phyloP scores from a whole-genome alignment of 2,888 invertebrate genomes.

The Dichetophora obliterata region DNA sequence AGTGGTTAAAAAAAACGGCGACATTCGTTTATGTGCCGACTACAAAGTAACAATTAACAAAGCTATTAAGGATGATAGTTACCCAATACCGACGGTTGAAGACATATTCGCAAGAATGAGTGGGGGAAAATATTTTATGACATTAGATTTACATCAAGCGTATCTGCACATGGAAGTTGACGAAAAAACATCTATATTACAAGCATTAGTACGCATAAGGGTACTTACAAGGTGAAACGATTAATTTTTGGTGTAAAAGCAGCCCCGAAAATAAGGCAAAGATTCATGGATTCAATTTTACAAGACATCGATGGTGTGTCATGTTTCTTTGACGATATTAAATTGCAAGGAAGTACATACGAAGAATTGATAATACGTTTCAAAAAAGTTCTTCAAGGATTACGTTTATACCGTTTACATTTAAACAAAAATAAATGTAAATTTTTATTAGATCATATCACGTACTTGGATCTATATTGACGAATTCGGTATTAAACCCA shows the following conservation, averaged over 20 bases:
- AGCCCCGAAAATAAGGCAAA: constrained; percentile 43
- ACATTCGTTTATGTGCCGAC: constrained; percentile 18
- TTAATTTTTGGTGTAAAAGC: constrained; percentile 40
- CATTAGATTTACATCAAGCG: constrained; percentile 28
- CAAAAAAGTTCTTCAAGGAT: neutral
- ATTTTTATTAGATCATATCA: constrained; percentile 29
- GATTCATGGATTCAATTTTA: constrained; percentile 29
- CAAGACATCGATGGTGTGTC: neutral
- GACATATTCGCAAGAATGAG: constrained; percentile 13
- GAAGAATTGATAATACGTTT: constrained; percentile 22
- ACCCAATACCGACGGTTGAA: constrained; percentile 22
- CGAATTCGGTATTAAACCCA: constrained; percentile 35
- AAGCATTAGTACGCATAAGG: constrained; percentile 30
- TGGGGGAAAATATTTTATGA: constrained; percentile 10
- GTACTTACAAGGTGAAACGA: constrained; percentile 33
- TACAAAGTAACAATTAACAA: constrained; percentile 24
- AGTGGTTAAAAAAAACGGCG: too few relatives aligned
- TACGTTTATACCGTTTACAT: constrained; percentile 19
- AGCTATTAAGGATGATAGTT: constrained; percentile 20
- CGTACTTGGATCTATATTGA: constrained; percentile 42
- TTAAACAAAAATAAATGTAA: constrained; percentile 20
- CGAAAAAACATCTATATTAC: neutral
- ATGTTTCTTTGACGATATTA: constrained; percentile 17
- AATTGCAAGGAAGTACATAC: constrained; percentile 12
- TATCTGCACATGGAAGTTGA: constrained; percentile 21